Evolutionary conservation across 2,797 vertebrate genomes (phyloP).

Genomic region (Gymnothorax reevesii): DNA sequence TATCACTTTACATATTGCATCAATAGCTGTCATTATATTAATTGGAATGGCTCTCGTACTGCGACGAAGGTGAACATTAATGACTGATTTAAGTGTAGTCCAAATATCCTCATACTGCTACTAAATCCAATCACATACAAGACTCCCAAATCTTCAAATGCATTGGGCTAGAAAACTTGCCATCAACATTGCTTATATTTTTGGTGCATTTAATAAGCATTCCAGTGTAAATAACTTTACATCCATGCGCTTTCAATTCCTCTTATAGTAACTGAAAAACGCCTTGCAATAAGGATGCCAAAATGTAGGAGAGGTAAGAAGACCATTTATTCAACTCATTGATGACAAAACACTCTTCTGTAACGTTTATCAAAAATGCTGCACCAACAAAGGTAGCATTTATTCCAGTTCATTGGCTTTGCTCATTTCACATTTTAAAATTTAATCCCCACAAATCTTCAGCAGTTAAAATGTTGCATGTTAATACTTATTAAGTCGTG

Average conservation of each 20-base stretch:
- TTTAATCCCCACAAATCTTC: background rate
- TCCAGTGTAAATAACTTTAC: background rate
- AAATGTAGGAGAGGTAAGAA: no score
- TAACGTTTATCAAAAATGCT: no score
- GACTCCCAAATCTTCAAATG: background rate
- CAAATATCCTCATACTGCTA: background rate
- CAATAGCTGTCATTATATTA: background rate
- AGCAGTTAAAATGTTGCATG: background rate
- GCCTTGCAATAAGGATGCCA: no score
- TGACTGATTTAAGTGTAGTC: background rate
- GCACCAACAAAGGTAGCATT: no score
- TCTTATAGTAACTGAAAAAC: background rate
- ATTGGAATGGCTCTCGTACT: background rate
- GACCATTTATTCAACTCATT: no score
- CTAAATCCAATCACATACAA: background rate
- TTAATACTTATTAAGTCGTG: background rate
- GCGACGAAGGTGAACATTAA: background rate
- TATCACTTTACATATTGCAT: background rate
- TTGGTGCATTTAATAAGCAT: background rate
- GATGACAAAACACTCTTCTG: no score
- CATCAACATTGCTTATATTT: background rate
- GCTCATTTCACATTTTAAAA: background rate
- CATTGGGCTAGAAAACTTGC: background rate
- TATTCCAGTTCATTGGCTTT: background rate
- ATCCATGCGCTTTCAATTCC: background rate